Percentiles rank a stretch among this genome's conserved stretches.
Evolutionary conservation across 2,113 vertebrate species (phyloP).

Genomic region (Gorsachius goisagi): DNA sequence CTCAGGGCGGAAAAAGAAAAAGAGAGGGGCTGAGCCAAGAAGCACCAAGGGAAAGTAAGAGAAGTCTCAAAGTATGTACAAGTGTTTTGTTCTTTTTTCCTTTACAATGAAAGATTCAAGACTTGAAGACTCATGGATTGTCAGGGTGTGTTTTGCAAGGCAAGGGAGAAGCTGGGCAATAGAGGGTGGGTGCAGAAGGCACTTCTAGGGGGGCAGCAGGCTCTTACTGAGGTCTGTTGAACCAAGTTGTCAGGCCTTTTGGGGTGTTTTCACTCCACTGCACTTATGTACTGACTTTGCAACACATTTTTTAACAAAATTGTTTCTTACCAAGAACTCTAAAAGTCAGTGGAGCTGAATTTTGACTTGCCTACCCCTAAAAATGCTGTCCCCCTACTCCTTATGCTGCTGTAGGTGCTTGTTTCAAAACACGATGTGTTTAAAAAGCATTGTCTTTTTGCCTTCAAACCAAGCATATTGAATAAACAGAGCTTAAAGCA

Average conservation of each 20-base stretch:
- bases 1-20: slow-evolving; percentile 58
- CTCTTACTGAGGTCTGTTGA: not conserved
- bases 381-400: not conserved
- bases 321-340: not conserved
- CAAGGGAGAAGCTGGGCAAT: not conserved
- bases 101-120: slow-evolving; percentile 27
- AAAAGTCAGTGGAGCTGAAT: slow-evolving; percentile 1
- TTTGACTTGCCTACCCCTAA: not conserved
- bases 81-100: slow-evolving; percentile 56
- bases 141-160: not conserved
- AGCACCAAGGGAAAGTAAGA: slow-evolving; percentile 62
- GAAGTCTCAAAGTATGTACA: slow-evolving; percentile 69
- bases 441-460: not conserved
- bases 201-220: not conserved
- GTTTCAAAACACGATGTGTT: not conserved
- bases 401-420: not conserved
- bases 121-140: slow-evolving; percentile 20
- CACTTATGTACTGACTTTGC: not conserved
- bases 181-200: not conserved
- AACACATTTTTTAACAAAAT: not conserved
- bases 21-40: slow-evolving; percentile 60
- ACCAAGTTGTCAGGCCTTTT: not conserved
- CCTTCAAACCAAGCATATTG: not conserved
- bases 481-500: not conserved
- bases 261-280: not conserved